Evolutionary conservation across 1,140 invertebrate species (phyloP).

Genomic region (Glossosoma conforme): DNA sequence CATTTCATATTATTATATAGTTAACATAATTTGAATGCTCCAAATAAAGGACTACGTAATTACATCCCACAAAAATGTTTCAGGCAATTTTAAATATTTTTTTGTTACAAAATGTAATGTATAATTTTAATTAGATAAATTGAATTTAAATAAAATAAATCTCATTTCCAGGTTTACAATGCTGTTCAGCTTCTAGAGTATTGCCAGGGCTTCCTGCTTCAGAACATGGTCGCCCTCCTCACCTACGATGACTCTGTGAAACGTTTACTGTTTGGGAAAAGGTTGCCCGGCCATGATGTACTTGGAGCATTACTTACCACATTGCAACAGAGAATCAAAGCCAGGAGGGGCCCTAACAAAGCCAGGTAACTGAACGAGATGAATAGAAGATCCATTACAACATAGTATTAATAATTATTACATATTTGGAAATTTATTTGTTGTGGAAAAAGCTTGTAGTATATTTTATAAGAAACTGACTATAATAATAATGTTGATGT

Average conservation of each 20-base stretch:
- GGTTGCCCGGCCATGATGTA: conserved; percentile 85
- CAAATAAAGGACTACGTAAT: no score
- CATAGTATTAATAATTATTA: no score
- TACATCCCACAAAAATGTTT: no score
- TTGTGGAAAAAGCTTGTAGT: no score
- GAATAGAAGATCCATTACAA: no score
- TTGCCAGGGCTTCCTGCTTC: conserved; percentile 85
- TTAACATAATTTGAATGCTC: neutral
- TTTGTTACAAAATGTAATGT: no score
- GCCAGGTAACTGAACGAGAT: conserved; percentile 22
- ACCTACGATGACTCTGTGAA: conserved; percentile 89
- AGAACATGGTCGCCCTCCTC: conserved; percentile 89
- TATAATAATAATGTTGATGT: no score
- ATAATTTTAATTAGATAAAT: no score
- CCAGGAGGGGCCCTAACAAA: conserved; percentile 38
- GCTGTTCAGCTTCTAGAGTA: conserved; percentile 81
- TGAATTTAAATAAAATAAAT: no score
- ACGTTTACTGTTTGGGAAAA: conserved; percentile 80
- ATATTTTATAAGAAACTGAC: neutral
- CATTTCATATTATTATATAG: neutral
- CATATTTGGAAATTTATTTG: no score
- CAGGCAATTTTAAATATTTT: no score
- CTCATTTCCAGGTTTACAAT: conserved; percentile 71
- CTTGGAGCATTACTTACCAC: conserved; percentile 74
- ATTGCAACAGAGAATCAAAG: conserved; percentile 74